Percentiles rank a stretch among this genome's conserved stretches.
These are phyloP conservation scores for Acronicta aceris DNA, from an alignment of 2,888 invertebrate genomes.

Conservation along the genomic window DNA sequence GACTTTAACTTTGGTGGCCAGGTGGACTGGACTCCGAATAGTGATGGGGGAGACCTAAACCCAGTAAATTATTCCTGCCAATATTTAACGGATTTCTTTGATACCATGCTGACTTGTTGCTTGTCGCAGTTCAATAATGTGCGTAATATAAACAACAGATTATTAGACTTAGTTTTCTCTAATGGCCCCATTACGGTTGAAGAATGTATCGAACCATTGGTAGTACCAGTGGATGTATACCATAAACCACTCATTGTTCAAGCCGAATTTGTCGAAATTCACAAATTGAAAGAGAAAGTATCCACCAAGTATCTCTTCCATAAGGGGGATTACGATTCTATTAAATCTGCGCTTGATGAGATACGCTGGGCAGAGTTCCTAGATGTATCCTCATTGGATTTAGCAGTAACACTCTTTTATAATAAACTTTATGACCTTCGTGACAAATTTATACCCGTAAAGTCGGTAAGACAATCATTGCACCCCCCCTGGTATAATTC, in stretches of 20 bases:
- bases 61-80: background rate
- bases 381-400: background rate
- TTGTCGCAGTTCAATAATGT: slow-evolving; percentile 8
- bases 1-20: slow-evolving; percentile 9
- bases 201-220: background rate
- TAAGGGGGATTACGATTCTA: slow-evolving; percentile 2
- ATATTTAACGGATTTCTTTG: slow-evolving; percentile 7
- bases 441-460: slow-evolving; percentile 5
- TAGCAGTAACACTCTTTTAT: slow-evolving; percentile 8
- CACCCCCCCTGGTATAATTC: slow-evolving; percentile 42
- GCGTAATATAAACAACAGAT: slow-evolving; percentile 4
- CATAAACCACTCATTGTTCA: background rate
- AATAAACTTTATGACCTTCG: slow-evolving; percentile 14
- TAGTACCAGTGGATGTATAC: background rate
- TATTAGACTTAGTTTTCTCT: slow-evolving; percentile 19
- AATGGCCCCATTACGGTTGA: background rate
- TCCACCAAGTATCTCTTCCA: background rate
- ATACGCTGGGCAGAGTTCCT: slow-evolving; percentile 4
- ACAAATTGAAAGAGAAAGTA: slow-evolving; percentile 1
- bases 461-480: background rate
- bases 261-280: background rate
- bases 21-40: background rate
- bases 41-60: background rate
- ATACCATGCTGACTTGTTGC: background rate
- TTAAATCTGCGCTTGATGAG: slow-evolving; percentile 1